These are phyloP conservation scores for Centropristis striata DNA, from an alignment of 2,113 vertebrate genomes.

Conservation along the genomic window DNA sequence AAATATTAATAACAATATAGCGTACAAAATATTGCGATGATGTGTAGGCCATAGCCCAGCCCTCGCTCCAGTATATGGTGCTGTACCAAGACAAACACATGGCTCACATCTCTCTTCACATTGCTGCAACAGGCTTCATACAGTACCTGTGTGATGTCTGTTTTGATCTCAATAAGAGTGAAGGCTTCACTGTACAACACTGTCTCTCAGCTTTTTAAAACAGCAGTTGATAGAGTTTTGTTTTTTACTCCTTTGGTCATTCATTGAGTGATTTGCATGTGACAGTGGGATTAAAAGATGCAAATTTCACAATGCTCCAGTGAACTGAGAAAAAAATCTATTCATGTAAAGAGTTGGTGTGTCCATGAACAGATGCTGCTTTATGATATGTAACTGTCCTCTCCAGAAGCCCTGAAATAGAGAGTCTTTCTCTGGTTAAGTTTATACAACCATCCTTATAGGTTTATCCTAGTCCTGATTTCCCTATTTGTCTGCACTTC, in stretches of 20 bases:
- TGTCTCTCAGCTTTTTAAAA: not conserved
- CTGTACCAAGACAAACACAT: conserved; percentile 8
- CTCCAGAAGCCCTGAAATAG: not conserved
- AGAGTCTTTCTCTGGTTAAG: not conserved
- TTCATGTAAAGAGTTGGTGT: too few species aligned
- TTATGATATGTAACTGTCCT: not conserved
- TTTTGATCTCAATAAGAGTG: not conserved
- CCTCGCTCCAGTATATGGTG: not conserved
- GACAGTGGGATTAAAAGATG: conserved; percentile 41
- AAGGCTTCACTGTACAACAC: not conserved
- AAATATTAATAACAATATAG: too few species aligned
- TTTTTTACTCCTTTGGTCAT: conserved; percentile 13
- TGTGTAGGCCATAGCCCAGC: too few species aligned
- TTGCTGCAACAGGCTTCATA: not conserved
- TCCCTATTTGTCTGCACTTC: not conserved
- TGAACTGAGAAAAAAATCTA: not conserved
- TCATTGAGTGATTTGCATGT: conserved; percentile 63
- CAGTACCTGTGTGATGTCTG: not conserved
- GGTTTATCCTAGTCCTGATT: not conserved
- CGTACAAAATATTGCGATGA: too few species aligned
- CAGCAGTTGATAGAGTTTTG: not conserved
- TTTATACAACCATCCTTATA: not conserved
- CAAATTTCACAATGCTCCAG: conserved; percentile 49
- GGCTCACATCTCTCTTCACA: not conserved
- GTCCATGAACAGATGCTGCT: not conserved